These are phyloP conservation scores for Prionchulus punctatus DNA, from an alignment of 2,888 invertebrate species.

Conservation along the genomic window DNA sequence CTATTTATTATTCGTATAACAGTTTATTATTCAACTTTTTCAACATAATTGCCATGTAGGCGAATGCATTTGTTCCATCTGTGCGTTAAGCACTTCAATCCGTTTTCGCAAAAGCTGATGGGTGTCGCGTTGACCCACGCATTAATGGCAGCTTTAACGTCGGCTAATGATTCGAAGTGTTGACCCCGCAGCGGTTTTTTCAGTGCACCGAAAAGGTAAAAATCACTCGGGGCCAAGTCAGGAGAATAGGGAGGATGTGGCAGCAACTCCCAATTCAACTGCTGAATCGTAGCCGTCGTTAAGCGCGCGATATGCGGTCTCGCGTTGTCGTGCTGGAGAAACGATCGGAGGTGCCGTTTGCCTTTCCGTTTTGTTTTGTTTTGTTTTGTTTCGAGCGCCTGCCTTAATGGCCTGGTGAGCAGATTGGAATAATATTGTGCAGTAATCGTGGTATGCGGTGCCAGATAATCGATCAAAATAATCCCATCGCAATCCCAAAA, in stretches of 20 bases:
- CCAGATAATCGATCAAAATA: slow-evolving; percentile 13
- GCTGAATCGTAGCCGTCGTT: slow-evolving; percentile 13
- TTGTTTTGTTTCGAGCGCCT: background rate
- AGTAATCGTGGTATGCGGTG: slow-evolving; percentile 13
- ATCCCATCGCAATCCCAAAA: slow-evolving; percentile 15
- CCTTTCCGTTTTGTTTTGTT: slow-evolving; percentile 11
- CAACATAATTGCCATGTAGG: background rate
- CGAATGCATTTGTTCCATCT: background rate
- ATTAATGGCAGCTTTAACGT: background rate
- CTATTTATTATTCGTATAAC: no score
- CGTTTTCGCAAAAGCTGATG: background rate
- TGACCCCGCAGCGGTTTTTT: slow-evolving; percentile 3
- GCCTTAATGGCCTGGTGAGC: slow-evolving; percentile 13
- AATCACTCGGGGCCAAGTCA: slow-evolving; percentile 15
- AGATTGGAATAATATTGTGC: slow-evolving; percentile 14
- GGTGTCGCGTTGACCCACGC: background rate
- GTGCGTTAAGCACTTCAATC: background rate
- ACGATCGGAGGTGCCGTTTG: slow-evolving; percentile 5
- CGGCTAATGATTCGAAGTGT: background rate
- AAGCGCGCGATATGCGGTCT: slow-evolving; percentile 15
- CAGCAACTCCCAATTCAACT: slow-evolving; percentile 14
- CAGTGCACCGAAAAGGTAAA: slow-evolving; percentile 6
- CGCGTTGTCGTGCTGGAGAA: slow-evolving; percentile 17
- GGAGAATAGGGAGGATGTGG: slow-evolving; percentile 16
- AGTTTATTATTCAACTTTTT: background rate